phyloP scores from a whole-genome alignment of 2,888 invertebrate species.

The Onthophagus sagittarius region DNA sequence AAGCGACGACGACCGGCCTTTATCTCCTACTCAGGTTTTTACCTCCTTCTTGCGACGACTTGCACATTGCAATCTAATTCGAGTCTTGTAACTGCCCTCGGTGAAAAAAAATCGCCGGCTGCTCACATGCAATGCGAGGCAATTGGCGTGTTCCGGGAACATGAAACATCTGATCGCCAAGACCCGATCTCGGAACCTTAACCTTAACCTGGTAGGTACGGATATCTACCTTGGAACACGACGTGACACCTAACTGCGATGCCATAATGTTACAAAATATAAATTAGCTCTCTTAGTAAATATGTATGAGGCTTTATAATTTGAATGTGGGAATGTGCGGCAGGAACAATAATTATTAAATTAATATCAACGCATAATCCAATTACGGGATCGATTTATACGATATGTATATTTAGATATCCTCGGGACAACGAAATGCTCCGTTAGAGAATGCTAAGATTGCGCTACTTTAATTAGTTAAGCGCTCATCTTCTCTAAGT shows the following conservation, averaged over 20 bases:
- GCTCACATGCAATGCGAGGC: neutral
- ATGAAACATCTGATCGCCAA: neutral
- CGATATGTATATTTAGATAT: slow-evolving; percentile 9
- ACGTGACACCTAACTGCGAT: neutral
- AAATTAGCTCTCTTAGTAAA: neutral
- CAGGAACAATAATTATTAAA: slow-evolving; percentile 16
- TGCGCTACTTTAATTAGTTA: neutral
- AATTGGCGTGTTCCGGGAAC: neutral
- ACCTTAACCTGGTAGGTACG: neutral
- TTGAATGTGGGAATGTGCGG: neutral
- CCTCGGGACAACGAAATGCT: neutral
- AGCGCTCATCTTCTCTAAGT: neutral
- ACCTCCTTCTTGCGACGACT: neutral
- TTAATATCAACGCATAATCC: neutral
- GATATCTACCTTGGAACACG: neutral
- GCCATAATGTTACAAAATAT: neutral
- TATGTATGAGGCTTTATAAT: neutral
- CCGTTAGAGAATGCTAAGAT: slow-evolving; percentile 8
- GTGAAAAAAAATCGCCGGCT: neutral
- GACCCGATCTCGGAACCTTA: neutral
- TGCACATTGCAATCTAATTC: neutral
- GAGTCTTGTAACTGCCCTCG: neutral
- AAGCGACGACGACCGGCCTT: neutral
- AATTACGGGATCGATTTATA: slow-evolving; percentile 10
- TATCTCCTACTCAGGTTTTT: neutral